Evolutionary conservation across 2,888 invertebrate genomes (phyloP).

Genomic region (Melitaea athalia): DNA sequence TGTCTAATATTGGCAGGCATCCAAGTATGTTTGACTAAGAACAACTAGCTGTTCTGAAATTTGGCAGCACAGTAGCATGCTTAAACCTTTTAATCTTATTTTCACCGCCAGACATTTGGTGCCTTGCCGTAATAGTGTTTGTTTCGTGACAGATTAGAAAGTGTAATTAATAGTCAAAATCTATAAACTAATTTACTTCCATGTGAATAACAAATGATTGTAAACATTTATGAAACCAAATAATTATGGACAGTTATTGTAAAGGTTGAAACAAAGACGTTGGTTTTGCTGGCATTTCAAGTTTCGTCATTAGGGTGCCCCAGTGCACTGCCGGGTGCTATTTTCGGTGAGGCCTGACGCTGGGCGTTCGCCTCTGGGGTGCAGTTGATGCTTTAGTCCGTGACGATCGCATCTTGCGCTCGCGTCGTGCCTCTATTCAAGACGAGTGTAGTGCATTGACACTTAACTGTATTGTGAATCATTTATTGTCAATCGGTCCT

Average conservation of each 20-base stretch:
- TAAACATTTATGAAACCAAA: conserved; percentile 9
- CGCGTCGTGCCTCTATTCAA: conserved; percentile 62
- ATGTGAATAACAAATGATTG: background rate
- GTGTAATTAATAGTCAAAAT: background rate
- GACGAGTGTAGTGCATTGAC: conserved; percentile 79
- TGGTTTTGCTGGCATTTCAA: conserved; percentile 48
- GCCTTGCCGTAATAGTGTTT: conserved; percentile 25
- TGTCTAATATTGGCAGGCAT: conserved; percentile 56
- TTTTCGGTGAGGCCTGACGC: conserved; percentile 64
- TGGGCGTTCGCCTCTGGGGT: conserved; percentile 73
- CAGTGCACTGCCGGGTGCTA: conserved; percentile 78
- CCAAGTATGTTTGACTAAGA: conserved; percentile 60
- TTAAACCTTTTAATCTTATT: conserved; percentile 61
- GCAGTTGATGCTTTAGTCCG: conserved; percentile 68
- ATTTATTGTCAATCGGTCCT: conserved; percentile 63
- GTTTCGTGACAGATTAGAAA: conserved; percentile 13
- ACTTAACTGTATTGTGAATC: conserved; percentile 78
- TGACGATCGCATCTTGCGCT: conserved; percentile 64
- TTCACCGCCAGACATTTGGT: conserved; percentile 67
- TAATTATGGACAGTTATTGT: conserved; percentile 8
- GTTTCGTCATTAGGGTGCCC: conserved; percentile 74
- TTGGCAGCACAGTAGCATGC: conserved; percentile 67
- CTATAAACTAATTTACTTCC: background rate
- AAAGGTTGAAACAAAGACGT: conserved; percentile 57
- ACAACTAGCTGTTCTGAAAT: conserved; percentile 57